Conservation (phyloP, 1,140 invertebrate genomes). For the Arctopsyche grandis region DNA sequence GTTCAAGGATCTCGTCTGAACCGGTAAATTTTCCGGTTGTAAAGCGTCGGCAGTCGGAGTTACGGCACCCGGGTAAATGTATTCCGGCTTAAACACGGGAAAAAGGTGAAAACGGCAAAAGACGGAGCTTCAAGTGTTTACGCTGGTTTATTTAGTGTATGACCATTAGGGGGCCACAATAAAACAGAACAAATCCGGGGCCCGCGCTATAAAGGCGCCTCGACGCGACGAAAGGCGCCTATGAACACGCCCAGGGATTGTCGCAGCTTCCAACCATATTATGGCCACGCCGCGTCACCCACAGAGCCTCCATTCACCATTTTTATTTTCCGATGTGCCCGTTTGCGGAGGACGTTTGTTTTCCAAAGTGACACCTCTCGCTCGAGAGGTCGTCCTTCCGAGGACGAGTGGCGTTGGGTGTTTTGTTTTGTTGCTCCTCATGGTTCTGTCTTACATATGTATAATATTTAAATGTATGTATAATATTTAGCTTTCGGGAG, state of each 20-base stretch:
- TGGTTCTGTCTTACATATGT: background rate
- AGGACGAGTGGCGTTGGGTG: background rate
- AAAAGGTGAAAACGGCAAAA: background rate
- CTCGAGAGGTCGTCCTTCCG: background rate
- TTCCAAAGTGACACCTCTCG: conserved; percentile 11
- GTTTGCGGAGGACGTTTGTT: conserved; percentile 38
- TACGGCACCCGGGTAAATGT: background rate
- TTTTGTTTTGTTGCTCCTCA: background rate
- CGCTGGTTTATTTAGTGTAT: conserved; percentile 40
- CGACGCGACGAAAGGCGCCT: background rate
- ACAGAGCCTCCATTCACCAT: conserved; percentile 39
- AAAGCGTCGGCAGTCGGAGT: background rate
- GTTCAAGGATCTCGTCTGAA: background rate
- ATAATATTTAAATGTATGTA: too few species aligned
- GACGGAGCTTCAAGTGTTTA: conserved; percentile 21
- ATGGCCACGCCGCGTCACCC: conserved; percentile 24
- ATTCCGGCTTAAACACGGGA: background rate
- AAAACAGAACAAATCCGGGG: conserved; percentile 45
- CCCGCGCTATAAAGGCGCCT: conserved; percentile 29
- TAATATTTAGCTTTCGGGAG: too few species aligned
- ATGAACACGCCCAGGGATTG: background rate
- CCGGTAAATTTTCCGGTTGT: background rate
- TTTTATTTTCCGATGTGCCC: conserved; percentile 40
- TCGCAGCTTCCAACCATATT: conserved; percentile 4
- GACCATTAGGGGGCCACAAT: conserved; percentile 40